Percentiles rank a stretch among this genome's conserved stretches.
Conservation (phyloP, 2,888 invertebrate genomes). For the Melinaea marsaeus region DNA sequence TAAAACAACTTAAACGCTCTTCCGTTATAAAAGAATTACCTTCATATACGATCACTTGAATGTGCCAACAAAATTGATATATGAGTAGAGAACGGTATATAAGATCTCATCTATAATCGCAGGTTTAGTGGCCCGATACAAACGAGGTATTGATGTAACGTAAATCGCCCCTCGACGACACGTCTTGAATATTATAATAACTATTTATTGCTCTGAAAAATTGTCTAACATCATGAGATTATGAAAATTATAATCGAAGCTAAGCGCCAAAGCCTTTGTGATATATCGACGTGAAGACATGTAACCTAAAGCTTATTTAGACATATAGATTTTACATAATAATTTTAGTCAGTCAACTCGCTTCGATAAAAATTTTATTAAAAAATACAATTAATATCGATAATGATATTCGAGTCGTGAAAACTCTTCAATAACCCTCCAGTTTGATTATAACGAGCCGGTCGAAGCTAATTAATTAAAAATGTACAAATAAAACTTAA, state of each 20-base stretch:
- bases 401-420: not conserved
- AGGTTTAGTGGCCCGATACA: conserved; percentile 38
- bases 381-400: no score
- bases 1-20: not conserved
- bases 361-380: no score
- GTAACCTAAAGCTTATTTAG: no score
- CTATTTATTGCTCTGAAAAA: conserved; percentile 53
- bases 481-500: conserved; percentile 18
- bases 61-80: no score
- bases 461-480: not conserved
- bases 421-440: not conserved
- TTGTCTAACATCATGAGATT: conserved; percentile 12
- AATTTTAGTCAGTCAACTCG: no score
- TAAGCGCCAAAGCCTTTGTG: not conserved
- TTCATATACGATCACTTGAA: not conserved
- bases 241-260: not conserved
- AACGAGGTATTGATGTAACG: conserved; percentile 60
- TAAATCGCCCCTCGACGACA: conserved; percentile 65
- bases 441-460: not conserved
- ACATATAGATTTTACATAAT: no score
- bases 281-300: not conserved
- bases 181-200: conserved; percentile 65
- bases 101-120: conserved; percentile 5
- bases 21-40: not conserved
- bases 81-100: no score